These are phyloP conservation scores for Drosophila biarmipes DNA, from an alignment of 1,140 invertebrate species.

Conservation along the genomic window DNA sequence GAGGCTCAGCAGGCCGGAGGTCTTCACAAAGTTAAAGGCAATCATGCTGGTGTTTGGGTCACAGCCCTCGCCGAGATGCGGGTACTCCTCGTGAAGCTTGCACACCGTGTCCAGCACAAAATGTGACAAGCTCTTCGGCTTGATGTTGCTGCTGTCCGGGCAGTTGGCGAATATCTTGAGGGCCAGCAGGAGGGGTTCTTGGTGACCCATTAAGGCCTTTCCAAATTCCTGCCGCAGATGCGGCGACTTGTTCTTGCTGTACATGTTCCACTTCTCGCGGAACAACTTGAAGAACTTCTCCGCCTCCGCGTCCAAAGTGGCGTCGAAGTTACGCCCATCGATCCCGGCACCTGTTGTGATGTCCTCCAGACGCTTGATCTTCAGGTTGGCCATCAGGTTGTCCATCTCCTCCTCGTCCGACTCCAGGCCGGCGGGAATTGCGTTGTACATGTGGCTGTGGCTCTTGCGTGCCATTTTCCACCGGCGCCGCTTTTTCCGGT, in stretches of 20 bases:
- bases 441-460: slow-evolving; percentile 14
- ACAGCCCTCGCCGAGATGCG: slow-evolving; percentile 69
- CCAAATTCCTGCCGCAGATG: slow-evolving; percentile 84
- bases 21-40: slow-evolving; percentile 87
- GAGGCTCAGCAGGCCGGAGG: slow-evolving; percentile 86
- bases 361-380: slow-evolving; percentile 78
- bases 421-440: slow-evolving; percentile 70
- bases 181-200: slow-evolving; percentile 86
- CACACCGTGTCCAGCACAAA: slow-evolving; percentile 87
- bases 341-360: slow-evolving; percentile 79
- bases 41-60: slow-evolving; percentile 86
- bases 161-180: slow-evolving; percentile 86
- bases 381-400: slow-evolving; percentile 49
- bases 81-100: slow-evolving; percentile 77
- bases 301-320: slow-evolving; percentile 57
- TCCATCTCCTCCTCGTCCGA: slow-evolving; percentile 69
- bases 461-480: slow-evolving; percentile 35
- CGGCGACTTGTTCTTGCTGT: slow-evolving; percentile 86
- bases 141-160: slow-evolving; percentile 86
- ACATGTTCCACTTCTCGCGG: slow-evolving; percentile 83
- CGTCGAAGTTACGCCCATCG: slow-evolving; percentile 75
- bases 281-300: slow-evolving; percentile 68
- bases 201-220: slow-evolving; percentile 85
- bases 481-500: slow-evolving; percentile 6
- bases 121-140: slow-evolving; percentile 86